A percentile compares a stretch with the other conserved stretches of the same genome.
phyloP scores from a whole-genome alignment of 2,113 vertebrate genomes.

The Neogobius melanostomus region DNA sequence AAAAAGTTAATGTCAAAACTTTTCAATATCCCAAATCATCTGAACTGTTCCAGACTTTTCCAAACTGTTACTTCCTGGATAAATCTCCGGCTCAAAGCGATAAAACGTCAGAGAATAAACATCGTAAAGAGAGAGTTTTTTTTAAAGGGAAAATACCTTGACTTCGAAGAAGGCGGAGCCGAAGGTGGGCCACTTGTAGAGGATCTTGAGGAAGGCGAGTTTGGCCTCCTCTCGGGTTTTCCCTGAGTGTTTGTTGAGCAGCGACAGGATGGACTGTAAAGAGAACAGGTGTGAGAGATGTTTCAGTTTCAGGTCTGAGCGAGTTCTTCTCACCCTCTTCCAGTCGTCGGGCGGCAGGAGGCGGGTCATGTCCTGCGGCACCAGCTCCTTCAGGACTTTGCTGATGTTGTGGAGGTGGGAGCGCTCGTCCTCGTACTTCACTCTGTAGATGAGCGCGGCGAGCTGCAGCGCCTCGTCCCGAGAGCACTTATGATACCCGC shows the following conservation, averaged over 20 bases:
- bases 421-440: conserved; percentile 95
- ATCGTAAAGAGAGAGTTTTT: too few relatives aligned
- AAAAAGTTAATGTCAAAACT: too few relatives aligned
- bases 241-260: conserved; percentile 91
- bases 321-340: conserved; percentile 83
- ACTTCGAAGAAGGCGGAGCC: conserved; percentile 98
- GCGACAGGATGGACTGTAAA: conserved; percentile 86
- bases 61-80: too few relatives aligned
- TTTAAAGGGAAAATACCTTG: conserved; percentile 78
- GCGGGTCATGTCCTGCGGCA: conserved; percentile 91
- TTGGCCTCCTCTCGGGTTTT: conserved; percentile 94
- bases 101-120: too few relatives aligned
- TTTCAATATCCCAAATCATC: too few relatives aligned
- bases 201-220: conserved; percentile 90
- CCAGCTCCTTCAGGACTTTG: conserved; percentile 90
- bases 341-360: conserved; percentile 93
- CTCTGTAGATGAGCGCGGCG: conserved; percentile 92
- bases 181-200: conserved; percentile 97
- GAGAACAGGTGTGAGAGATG: background rate
- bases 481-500: conserved; percentile 95
- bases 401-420: conserved; percentile 90
- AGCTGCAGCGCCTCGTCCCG: conserved; percentile 92
- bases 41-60: too few relatives aligned
- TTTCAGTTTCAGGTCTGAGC: background rate
- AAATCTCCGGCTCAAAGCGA: too few relatives aligned